Evolutionary conservation across 2,797 vertebrate genomes (phyloP).

Genomic region (Aphelocoma californica): DNA sequence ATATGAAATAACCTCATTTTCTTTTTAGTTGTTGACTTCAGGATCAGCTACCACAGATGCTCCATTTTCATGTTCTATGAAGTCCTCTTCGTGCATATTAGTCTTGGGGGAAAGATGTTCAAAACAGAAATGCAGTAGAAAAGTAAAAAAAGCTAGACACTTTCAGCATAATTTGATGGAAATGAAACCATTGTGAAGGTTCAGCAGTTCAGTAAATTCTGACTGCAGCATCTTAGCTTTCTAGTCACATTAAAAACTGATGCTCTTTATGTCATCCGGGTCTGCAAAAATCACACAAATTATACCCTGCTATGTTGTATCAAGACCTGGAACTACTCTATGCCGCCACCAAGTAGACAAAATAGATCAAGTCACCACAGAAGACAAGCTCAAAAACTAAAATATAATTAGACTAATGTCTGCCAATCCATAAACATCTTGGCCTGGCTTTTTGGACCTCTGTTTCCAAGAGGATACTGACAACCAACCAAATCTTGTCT

Average conservation of each 20-base stretch:
- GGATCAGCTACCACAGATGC: neutral
- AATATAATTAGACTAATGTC: neutral
- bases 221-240: neutral
- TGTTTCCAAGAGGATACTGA: neutral
- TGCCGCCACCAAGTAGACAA: neutral
- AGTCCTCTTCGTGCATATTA: neutral
- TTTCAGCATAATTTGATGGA: neutral
- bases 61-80: neutral
- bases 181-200: neutral
- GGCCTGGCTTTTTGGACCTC: neutral
- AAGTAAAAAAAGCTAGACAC: neutral
- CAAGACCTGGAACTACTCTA: neutral
- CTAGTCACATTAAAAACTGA: neutral
- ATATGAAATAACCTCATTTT: neutral
- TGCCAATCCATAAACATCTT: neutral
- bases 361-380: neutral
- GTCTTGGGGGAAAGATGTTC: neutral
- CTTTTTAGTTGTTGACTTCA: neutral
- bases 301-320: neutral
- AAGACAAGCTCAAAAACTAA: neutral
- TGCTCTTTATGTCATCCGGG: neutral
- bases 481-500: neutral
- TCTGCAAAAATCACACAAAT: neutral
- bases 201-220: neutral
- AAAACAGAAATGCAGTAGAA: neutral